These are phyloP conservation scores for Drosophila melanosoma DNA, from an alignment of 2,888 invertebrate genomes.

Conservation along the genomic window DNA sequence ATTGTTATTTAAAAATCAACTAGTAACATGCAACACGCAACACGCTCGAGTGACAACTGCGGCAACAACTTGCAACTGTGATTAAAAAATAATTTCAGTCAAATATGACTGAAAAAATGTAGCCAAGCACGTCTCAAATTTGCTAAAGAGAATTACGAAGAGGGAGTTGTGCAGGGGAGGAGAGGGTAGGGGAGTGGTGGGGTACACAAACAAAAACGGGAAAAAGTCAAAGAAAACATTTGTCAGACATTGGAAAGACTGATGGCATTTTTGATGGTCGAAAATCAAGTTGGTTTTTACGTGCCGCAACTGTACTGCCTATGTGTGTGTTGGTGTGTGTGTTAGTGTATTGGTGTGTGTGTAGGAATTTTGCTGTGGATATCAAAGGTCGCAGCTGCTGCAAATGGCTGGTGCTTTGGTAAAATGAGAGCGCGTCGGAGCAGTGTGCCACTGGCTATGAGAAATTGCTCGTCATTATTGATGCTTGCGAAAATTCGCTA, in stretches of 20 bases:
- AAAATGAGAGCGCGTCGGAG: constrained; percentile 60
- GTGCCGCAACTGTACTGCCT: constrained; percentile 59
- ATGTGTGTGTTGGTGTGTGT: constrained; percentile 8
- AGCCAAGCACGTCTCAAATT: constrained; percentile 66
- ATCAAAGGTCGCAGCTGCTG: constrained; percentile 81
- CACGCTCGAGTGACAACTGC: constrained; percentile 1
- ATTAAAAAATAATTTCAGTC: constrained; percentile 77
- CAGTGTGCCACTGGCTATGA: constrained; percentile 58
- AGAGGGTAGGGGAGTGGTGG: background rate
- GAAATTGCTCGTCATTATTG: constrained; percentile 81
- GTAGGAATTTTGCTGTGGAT: constrained; percentile 58
- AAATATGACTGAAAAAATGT: constrained; percentile 56
- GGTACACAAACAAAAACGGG: background rate
- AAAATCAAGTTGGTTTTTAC: constrained; percentile 81
- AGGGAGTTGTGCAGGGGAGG: background rate
- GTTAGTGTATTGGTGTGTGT: constrained; percentile 30
- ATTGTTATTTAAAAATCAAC: constrained; percentile 11
- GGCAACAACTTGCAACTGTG: constrained; percentile 43
- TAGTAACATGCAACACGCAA: background rate
- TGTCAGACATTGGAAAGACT: constrained; percentile 73
- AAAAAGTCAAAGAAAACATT: constrained; percentile 75
- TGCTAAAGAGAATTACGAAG: background rate
- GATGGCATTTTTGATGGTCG: constrained; percentile 79
- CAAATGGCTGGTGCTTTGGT: constrained; percentile 80
- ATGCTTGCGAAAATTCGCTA: constrained; percentile 74